phyloP scores from a whole-genome alignment of 2,113 vertebrate genomes.

The Hydropotes inermis region DNA sequence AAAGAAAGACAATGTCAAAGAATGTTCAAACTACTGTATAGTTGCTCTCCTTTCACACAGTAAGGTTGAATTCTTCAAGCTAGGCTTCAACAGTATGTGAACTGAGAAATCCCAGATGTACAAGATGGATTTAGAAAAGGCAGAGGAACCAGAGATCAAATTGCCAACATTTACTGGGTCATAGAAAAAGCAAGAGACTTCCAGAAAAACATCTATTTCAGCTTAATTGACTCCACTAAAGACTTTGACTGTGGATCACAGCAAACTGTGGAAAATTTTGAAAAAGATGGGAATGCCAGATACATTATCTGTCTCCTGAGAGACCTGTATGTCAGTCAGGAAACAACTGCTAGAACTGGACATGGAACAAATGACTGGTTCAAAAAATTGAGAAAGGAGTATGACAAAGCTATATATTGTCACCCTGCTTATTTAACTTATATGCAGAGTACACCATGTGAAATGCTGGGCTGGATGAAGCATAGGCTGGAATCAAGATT shows the following conservation, averaged over 20 bases:
- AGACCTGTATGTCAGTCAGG: neutral
- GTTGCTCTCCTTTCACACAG: neutral
- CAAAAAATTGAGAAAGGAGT: neutral
- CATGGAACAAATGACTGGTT: neutral
- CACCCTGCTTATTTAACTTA: neutral
- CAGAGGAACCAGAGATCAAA: neutral
- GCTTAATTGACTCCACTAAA: neutral
- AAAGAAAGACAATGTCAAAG: neutral
- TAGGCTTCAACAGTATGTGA: neutral
- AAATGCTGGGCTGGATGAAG: neutral
- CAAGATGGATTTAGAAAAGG: neutral
- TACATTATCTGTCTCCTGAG: neutral
- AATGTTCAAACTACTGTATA: neutral
- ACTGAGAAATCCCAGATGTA: neutral
- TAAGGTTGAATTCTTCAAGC: neutral
- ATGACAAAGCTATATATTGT: neutral
- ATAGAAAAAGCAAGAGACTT: neutral
- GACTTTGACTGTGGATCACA: neutral
- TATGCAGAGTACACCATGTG: neutral
- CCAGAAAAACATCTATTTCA: neutral
- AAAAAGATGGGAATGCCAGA: neutral
- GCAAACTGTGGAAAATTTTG: neutral
- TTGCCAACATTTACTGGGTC: neutral
- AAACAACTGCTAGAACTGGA: neutral
- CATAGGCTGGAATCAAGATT: neutral